Evolutionary conservation across 1,140 invertebrate genomes (phyloP), one percentile per base, ranked within the genome.

Genomic region (Drosophila littoralis): DNA sequence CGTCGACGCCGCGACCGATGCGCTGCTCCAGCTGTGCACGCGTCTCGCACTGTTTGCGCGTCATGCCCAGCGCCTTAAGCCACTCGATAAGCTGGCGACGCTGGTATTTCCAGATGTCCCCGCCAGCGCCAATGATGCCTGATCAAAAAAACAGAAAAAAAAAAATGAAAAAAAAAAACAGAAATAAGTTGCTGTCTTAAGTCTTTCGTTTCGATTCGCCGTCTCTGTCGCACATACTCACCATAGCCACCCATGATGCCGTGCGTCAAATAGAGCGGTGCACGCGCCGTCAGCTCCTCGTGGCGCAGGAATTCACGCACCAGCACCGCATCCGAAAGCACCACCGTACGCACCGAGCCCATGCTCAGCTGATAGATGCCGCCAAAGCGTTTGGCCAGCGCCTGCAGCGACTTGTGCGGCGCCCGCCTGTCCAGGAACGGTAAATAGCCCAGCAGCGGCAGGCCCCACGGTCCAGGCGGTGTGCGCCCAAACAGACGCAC

Each of bases 201-300:
- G 70, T 79, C 73, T 74, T 79, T 79, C 50, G 64, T 66, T 73
- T 58, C 22, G 4, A 28, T 28, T 64, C 4, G 10, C 9, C n/a
- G 43, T 10, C 13, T 38, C 15, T 8, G 10, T 12, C 1, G 9
- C 17, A 7, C 12, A 6, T 15, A 60, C 93, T 95, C 93, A 97
- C 97, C 97, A 86, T 96, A 95, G 76, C 97, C 97, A 66, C 96
- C 93, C 95, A 97, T 97, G 9, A 98, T 96, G 40, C 96, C 97
- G 86, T 97, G 96, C 0, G 97, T 97, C 15, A 97, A 91, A 88
- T 95, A 96, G 0, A 98, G 93, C 1, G 96, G 96, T 1, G 97
- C 96, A 57, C 97, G 93, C 10, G 95, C 96, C 2, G 94, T 93
- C 75, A 96, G 95, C 1, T 89, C 93, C 22, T 97, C 95, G 81